A percentile compares a stretch with the other conserved stretches of the same genome.
These are phyloP conservation scores for Sterna hirundo DNA, from an alignment of 2,113 vertebrate species.

Conservation along the genomic window DNA sequence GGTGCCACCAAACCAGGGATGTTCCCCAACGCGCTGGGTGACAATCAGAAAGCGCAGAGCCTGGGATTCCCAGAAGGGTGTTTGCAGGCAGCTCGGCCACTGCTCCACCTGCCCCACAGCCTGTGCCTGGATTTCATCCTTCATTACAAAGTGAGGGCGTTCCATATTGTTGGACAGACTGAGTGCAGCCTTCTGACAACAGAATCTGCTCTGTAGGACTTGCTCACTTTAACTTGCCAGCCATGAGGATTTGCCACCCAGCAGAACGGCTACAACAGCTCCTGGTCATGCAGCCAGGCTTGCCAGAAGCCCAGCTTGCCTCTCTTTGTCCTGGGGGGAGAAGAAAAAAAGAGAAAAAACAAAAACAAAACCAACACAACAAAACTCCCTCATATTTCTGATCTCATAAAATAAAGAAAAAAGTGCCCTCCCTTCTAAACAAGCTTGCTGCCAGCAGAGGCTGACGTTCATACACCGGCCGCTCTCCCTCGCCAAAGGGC, in stretches of 20 bases:
- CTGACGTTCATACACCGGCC: rapidly evolving
- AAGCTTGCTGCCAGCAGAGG: background rate
- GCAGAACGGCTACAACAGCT: background rate
- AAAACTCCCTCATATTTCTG: background rate
- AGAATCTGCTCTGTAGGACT: background rate
- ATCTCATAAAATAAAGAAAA: background rate
- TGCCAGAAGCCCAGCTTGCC: background rate
- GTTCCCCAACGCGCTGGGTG: rapidly evolving
- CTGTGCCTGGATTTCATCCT: background rate
- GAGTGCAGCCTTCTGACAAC: background rate
- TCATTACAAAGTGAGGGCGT: background rate
- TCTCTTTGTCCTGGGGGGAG: background rate
- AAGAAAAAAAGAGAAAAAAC: no score
- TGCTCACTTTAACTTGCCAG: background rate
- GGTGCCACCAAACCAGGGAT: background rate
- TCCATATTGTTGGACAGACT: no score
- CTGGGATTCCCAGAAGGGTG: background rate
- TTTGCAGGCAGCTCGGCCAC: background rate
- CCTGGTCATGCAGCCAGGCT: background rate
- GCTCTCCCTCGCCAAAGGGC: background rate
- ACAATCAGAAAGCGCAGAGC: background rate
- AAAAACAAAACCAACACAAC: no score
- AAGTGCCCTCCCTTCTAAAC: background rate
- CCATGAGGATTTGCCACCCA: background rate
- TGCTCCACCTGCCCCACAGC: background rate